Evolutionary conservation across 2,113 vertebrate species (phyloP).

Genomic region (Calidris pugnax): DNA sequence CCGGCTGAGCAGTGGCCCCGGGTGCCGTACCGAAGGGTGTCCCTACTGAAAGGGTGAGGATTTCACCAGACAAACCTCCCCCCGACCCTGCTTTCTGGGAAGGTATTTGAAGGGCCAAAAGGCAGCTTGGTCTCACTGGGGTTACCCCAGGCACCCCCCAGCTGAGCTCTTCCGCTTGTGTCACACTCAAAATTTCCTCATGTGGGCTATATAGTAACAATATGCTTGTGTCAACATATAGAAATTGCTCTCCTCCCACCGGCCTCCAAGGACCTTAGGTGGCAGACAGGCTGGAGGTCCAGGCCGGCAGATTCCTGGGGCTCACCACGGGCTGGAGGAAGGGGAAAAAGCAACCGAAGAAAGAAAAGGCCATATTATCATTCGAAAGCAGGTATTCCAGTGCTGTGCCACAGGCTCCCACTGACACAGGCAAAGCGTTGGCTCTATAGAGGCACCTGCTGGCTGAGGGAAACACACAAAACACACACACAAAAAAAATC

Average conservation of each 20-base stretch:
- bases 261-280: not conserved
- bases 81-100: not conserved
- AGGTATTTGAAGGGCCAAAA: not conserved
- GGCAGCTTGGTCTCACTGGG: not conserved
- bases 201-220: not conserved
- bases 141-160: not conserved
- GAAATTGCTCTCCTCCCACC: not conserved
- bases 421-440: not conserved
- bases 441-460: conserved; percentile 72
- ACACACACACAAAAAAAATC: not conserved
- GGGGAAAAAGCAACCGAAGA: not conserved
- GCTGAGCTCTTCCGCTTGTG: not conserved
- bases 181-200: not conserved
- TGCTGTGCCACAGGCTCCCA: not conserved
- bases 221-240: not conserved
- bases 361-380: not conserved
- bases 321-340: not conserved
- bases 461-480: conserved; percentile 49
- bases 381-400: conserved; percentile 42
- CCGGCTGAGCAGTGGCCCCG: not conserved
- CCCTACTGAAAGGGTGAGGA: not conserved
- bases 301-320: not conserved
- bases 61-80: not conserved
- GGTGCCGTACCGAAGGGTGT: not conserved
- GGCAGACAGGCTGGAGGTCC: not conserved